These are phyloP conservation scores for Chrysochloris asiatica DNA, from an alignment of 2,113 vertebrate genomes.

Conservation along the genomic window DNA sequence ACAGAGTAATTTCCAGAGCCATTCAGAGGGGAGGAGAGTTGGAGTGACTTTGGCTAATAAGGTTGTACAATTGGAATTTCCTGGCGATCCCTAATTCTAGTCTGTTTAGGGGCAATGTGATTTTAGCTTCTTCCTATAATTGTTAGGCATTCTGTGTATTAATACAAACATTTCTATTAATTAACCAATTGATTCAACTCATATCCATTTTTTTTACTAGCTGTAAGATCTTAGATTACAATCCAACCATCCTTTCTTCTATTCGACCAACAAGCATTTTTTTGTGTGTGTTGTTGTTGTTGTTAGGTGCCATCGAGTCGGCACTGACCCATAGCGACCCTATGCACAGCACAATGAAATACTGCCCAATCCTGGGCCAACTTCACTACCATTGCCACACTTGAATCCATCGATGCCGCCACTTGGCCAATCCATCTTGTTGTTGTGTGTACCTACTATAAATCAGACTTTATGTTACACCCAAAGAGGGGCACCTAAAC, in stretches of 20 bases:
- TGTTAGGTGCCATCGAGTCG: too few species aligned
- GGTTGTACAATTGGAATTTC: slow-evolving; percentile 19
- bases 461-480: not conserved
- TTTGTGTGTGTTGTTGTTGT: too few species aligned
- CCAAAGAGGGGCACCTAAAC: too few species aligned
- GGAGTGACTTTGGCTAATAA: slow-evolving; percentile 11
- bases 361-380: too few species aligned
- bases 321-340: too few species aligned
- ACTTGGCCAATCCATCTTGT: too few species aligned
- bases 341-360: too few species aligned
- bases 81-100: not conserved
- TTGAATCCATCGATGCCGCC: too few species aligned
- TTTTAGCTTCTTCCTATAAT: slow-evolving; percentile 45
- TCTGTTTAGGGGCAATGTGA: not conserved
- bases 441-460: not conserved
- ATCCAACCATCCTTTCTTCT: not conserved
- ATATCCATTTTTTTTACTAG: not conserved
- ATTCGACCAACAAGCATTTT: not conserved
- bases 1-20: slow-evolving; percentile 41
- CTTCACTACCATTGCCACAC: too few species aligned
- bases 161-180: not conserved
- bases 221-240: not conserved
- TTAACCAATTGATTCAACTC: slow-evolving; percentile 1
- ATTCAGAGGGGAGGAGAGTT: slow-evolving; percentile 22
- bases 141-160: not conserved